Base-by-base conservation (phyloP, 2,797 vertebrate species). In the Danio albolineatus region DNA sequence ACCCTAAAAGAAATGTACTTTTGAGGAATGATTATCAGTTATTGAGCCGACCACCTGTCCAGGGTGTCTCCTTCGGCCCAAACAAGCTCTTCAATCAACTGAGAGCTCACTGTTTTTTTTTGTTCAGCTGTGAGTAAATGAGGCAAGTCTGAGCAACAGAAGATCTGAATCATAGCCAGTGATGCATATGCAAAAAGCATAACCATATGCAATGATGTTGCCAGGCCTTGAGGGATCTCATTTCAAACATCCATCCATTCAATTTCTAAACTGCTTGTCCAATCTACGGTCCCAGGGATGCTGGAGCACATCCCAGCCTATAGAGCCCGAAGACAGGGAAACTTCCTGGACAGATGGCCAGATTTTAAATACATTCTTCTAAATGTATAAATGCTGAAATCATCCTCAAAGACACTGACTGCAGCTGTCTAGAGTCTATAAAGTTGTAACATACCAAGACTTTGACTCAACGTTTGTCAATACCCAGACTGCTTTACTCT, bases 401-500 rank as follows among this genome's bases (percentile, higher is more conserved):
- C 56, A 83, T 71, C 78, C 62, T 74, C 74, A 77, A 44, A 70
- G 21, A 46, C 28, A 71, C 60, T 43, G 77, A 70, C 67, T 56
- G 62, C 78, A 76, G 60, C 28, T 56, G 82, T 69, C 59, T 53
- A 39, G 17, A 67, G 66, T 73, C 70, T 76, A 67, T 54, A 64
- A 53, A 54, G 57, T 51, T 79, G 67, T 78, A 71, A 76, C 82
- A 88, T 85, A 76, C 82, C 79, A 46, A 79, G 84, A 84, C 74
- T 53, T 54, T 90, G 87, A 88, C 80, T 83, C 73, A 83, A 64
- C 69, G 36, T 65, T 73, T 36, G 81, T 85, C 60, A 78, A 57
- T 69, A 70, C 16, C 19, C 19, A 21, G 19, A 28, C 53, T 36
- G 10, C 1, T 54, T 36, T 81, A 74, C 73, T 39, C 65, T 73